Conservation (phyloP, 2,888 invertebrate genomes). For the Cyclophora punctaria region DNA sequence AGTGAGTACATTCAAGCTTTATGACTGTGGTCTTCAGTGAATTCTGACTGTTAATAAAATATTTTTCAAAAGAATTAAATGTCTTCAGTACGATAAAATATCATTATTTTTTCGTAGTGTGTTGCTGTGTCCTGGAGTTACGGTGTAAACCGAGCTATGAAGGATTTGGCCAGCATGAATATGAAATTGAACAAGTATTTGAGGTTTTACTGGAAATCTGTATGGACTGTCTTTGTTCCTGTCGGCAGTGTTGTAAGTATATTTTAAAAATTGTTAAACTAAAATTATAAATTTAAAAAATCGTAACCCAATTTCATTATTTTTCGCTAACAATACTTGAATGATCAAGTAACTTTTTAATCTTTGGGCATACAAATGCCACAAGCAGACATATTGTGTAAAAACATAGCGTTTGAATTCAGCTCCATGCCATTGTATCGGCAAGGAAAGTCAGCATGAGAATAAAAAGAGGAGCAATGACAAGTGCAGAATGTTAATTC, state of each 20-base stretch:
- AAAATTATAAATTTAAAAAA: neutral
- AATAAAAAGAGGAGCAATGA: too few species aligned
- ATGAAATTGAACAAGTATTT: conserved; percentile 78
- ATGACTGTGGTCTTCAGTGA: too few species aligned
- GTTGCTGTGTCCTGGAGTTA: conserved; percentile 80
- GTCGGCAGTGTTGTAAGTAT: conserved; percentile 79
- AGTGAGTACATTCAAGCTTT: too few species aligned
- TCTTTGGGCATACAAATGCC: too few species aligned
- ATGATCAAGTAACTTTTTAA: neutral
- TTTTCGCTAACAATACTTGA: neutral
- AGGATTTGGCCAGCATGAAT: conserved; percentile 75
- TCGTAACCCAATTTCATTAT: neutral
- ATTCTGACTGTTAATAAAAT: too few species aligned
- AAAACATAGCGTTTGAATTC: too few species aligned
- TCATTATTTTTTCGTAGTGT: conserved; percentile 43
- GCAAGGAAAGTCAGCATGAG: too few species aligned
- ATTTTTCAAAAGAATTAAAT: too few species aligned
- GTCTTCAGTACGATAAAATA: neutral
- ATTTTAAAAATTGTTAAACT: too few species aligned
- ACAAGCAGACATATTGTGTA: too few species aligned
- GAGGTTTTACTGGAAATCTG: conserved; percentile 80
- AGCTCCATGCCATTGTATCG: too few species aligned
- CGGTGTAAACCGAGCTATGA: conserved; percentile 76
- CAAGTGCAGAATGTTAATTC: too few species aligned
- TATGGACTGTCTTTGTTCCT: conserved; percentile 83